Evolutionary conservation across 2,113 vertebrate genomes (phyloP).

Genomic region (Rissa tridactyla): DNA sequence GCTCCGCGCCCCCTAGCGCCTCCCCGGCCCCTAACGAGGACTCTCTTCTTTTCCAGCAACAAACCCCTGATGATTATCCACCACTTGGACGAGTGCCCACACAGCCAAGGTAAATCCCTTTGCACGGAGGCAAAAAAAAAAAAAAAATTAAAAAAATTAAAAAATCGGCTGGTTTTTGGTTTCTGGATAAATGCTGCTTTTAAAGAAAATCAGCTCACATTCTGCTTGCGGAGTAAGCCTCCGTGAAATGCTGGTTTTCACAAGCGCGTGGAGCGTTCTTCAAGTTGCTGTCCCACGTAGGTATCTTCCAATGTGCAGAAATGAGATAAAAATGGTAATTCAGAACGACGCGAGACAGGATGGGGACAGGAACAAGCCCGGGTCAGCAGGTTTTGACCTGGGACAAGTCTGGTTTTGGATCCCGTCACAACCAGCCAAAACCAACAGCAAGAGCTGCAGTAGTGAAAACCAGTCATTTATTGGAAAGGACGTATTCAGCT

Average conservation of each 20-base stretch:
- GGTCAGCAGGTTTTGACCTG: background rate
- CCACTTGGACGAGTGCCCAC: constrained; percentile 91
- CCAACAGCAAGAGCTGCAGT: background rate
- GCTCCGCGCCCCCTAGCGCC: background rate
- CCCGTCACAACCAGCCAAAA: background rate
- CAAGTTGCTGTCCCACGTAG: accelerated
- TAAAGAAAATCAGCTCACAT: background rate
- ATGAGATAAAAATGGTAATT: background rate
- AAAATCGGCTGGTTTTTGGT: background rate
- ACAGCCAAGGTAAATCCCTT: constrained; percentile 82
- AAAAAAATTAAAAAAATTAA: background rate
- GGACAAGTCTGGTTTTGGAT: background rate
- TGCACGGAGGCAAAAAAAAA: background rate
- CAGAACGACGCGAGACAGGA: accelerated
- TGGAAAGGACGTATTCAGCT: background rate
- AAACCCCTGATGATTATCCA: constrained; percentile 94
- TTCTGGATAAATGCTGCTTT: background rate
- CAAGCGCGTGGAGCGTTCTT: accelerated
- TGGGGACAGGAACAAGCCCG: accelerated
- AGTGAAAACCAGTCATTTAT: background rate
- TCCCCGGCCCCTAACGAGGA: background rate
- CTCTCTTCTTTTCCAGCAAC: constrained; percentile 76
- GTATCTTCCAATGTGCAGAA: background rate
- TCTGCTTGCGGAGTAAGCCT: background rate
- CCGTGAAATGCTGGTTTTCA: background rate